Evolutionary conservation across 2,797 vertebrate genomes (phyloP).

Genomic region (Poliocrania exsul): DNA sequence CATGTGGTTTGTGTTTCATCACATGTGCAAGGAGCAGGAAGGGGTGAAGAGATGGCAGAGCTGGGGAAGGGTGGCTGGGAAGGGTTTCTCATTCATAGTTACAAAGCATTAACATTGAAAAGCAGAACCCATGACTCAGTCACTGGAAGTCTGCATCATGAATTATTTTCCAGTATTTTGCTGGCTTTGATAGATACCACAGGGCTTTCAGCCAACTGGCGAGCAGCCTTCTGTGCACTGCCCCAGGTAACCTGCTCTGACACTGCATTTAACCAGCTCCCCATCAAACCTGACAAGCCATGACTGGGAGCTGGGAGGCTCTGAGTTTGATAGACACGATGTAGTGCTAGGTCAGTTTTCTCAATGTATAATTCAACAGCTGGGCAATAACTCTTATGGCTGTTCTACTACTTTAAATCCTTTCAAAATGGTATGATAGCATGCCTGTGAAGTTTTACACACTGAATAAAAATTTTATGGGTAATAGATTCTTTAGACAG

Average conservation of each 20-base stretch:
- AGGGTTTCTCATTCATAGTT: not conserved
- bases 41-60: not conserved
- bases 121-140: not conserved
- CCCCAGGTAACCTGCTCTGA: not conserved
- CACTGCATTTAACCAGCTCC: not conserved
- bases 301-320: not conserved
- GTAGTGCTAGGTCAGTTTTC: slow-evolving; percentile 1
- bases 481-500: not conserved
- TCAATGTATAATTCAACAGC: slow-evolving; percentile 32
- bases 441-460: not conserved
- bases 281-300: slow-evolving; percentile 5
- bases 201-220: not conserved
- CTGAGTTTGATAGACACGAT: not conserved
- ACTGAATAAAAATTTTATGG: not conserved
- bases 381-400: not conserved
- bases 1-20: fast-evolving
- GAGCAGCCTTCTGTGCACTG: not conserved
- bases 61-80: not conserved
- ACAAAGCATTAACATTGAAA: not conserved
- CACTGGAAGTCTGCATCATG: not conserved
- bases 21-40: not conserved
- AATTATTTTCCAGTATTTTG: not conserved
- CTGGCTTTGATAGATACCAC: not conserved
- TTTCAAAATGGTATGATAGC: not conserved
- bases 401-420: slow-evolving; percentile 27